Conservation (phyloP, 2,797 vertebrate genomes). For the Setipinna tenuifilis region DNA sequence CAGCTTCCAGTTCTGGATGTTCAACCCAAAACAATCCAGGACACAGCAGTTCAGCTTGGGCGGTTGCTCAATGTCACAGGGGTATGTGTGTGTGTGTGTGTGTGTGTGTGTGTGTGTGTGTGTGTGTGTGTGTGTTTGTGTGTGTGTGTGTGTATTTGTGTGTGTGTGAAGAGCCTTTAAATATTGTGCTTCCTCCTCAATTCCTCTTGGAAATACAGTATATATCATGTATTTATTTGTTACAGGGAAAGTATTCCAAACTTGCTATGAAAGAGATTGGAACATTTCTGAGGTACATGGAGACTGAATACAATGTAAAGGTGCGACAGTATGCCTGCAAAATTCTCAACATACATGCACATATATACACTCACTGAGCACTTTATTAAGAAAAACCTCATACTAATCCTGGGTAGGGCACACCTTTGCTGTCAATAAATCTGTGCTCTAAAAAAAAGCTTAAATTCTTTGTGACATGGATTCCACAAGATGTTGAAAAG, state of each 20-base stretch:
- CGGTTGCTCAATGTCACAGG: slow-evolving; percentile 86
- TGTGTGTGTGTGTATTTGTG: background rate
- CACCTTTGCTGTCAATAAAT: no score
- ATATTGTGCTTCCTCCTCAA: no score
- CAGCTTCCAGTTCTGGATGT: slow-evolving; percentile 81
- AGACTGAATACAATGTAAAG: slow-evolving; percentile 93
- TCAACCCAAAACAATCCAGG: slow-evolving; percentile 75
- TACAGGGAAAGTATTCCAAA: slow-evolving; percentile 69
- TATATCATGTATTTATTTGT: background rate
- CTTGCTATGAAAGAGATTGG: slow-evolving; percentile 78
- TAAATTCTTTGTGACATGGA: no score
- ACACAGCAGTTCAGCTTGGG: slow-evolving; percentile 80
- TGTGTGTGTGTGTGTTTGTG: background rate
- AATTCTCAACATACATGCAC: background rate
- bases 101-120: slow-evolving; percentile 8
- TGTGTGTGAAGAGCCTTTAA: background rate
- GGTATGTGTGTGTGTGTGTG: slow-evolving; percentile 68
- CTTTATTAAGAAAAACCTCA: no score
- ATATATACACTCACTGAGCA: no score
- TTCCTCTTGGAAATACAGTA: no score
- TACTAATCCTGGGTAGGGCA: no score
- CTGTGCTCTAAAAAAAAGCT: no score
- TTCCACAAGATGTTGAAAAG: no score
- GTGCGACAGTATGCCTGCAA: slow-evolving; percentile 62
- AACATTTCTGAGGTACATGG: slow-evolving; percentile 86